Conservation (phyloP, 2,888 invertebrate species). For the Caradrina clavipalpis region DNA sequence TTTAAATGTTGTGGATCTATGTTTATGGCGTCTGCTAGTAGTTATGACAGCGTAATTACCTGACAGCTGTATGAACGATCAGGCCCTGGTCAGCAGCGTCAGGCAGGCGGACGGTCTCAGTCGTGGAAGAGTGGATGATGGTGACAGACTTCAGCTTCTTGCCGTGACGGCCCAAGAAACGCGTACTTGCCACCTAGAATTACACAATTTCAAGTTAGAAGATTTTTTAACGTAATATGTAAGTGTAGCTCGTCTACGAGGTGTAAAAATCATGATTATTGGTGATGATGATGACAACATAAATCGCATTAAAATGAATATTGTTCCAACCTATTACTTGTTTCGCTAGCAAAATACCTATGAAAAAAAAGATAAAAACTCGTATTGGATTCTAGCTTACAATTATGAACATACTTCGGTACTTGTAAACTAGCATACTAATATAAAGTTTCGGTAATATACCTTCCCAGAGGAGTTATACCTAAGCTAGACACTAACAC, state of each 20-base stretch:
- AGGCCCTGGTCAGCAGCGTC: slow-evolving; percentile 94
- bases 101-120: slow-evolving; percentile 96
- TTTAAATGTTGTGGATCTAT: neutral
- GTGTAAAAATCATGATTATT: neutral
- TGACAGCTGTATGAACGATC: slow-evolving; percentile 96
- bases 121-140: slow-evolving; percentile 97
- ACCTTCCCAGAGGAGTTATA: slow-evolving; percentile 69
- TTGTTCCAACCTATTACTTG: neutral
- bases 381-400: slow-evolving; percentile 3
- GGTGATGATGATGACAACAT: neutral
- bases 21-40: neutral
- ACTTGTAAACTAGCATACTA: slow-evolving; percentile 37
- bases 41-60: slow-evolving; percentile 72
- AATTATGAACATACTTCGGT: neutral
- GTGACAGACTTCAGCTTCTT: slow-evolving; percentile 96
- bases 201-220: slow-evolving; percentile 15
- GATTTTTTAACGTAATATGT: neutral
- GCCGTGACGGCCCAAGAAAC: slow-evolving; percentile 95
- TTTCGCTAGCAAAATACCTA: slow-evolving; percentile 9
- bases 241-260: slow-evolving; percentile 11
- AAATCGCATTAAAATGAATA: slow-evolving; percentile 1
- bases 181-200: slow-evolving; percentile 94
- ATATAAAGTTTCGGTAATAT: slow-evolving; percentile 34
- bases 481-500: slow-evolving; percentile 64
- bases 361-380: neutral